Conservation (phyloP, 2,113 vertebrate genomes). For the Colinus virginianus region DNA sequence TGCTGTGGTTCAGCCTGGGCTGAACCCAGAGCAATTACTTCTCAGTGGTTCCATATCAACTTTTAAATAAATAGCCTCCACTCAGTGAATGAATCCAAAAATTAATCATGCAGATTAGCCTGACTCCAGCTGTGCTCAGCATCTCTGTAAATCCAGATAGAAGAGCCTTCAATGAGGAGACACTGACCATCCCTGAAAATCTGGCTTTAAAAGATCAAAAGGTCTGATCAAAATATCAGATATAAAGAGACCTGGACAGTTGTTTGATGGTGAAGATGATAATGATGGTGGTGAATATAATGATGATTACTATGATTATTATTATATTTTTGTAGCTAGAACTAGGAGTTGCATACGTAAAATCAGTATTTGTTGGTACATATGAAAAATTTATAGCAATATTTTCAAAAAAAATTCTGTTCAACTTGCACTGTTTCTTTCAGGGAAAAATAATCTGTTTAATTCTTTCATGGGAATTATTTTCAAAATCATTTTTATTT, state of each 20-base stretch:
- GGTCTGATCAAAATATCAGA: background rate
- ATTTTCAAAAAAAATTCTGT: background rate
- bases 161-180: background rate
- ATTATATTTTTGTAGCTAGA: background rate
- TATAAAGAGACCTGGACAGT: background rate
- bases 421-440: background rate
- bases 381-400: background rate
- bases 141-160: background rate
- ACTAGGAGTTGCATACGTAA: background rate
- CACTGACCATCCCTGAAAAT: background rate
- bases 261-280: background rate
- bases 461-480: background rate
- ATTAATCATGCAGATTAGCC: background rate
- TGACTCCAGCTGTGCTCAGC: background rate
- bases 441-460: background rate
- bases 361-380: background rate
- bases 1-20: background rate
- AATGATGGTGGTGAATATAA: too few species aligned
- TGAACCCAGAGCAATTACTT: background rate
- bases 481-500: background rate
- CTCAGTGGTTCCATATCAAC: background rate
- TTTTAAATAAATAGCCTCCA: background rate
- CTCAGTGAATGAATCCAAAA: fast-evolving
- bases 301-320: background rate
- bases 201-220: background rate